Conservation (phyloP, 2,113 vertebrate species). For the Peromyscus maniculatus region DNA sequence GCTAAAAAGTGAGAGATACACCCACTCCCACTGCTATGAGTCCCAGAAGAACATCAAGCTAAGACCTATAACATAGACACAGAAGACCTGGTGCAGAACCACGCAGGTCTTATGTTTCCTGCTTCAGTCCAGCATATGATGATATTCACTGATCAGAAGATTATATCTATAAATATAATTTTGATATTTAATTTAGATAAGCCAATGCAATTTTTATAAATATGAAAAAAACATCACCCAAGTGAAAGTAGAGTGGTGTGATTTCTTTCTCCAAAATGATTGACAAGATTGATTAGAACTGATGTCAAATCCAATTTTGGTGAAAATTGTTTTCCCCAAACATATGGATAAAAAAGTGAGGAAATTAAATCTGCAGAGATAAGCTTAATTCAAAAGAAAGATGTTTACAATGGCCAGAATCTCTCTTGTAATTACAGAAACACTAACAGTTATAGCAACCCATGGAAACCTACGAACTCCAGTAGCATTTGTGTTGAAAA, state of each 20-base stretch:
- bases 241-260: neutral
- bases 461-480: neutral
- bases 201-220: neutral
- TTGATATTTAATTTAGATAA: neutral
- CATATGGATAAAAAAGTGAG: constrained; percentile 13
- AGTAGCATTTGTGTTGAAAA: neutral
- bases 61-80: too few relatives aligned
- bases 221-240: neutral
- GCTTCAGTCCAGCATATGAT: neutral
- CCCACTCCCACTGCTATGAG: too few relatives aligned
- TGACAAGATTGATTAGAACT: neutral
- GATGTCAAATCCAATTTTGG: constrained; percentile 12
- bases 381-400: neutral
- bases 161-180: neutral
- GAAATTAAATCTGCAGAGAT: neutral
- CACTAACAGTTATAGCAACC: constrained; percentile 26
- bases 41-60: too few relatives aligned
- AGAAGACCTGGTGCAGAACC: too few relatives aligned
- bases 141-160: neutral
- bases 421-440: neutral
- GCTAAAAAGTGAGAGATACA: too few relatives aligned
- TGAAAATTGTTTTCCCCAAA: neutral
- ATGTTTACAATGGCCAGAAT: neutral
- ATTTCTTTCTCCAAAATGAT: neutral
- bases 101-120: too few relatives aligned